Evolutionary conservation across 2,113 vertebrate species (phyloP).

Genomic region (Myotis davidii): DNA sequence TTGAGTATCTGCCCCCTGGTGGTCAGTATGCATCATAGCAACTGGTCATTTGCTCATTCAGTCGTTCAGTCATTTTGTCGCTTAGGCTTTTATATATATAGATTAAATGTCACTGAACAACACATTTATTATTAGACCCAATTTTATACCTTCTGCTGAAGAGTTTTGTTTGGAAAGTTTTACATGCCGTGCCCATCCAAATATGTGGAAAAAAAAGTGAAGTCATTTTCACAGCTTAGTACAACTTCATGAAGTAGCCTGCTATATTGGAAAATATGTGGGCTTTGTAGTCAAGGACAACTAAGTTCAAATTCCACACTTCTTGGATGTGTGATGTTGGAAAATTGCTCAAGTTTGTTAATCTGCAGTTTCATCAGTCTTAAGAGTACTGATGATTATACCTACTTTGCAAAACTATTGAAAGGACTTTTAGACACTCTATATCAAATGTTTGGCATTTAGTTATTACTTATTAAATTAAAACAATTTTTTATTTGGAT

Average conservation of each 20-base stretch:
- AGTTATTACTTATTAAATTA: background rate
- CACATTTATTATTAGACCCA: background rate
- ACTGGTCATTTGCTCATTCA: too few relatives aligned
- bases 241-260: background rate
- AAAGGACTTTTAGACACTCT: background rate
- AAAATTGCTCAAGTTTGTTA: background rate
- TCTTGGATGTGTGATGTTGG: background rate
- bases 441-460: background rate
- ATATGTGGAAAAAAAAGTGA: background rate
- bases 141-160: background rate
- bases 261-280: background rate
- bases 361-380: background rate
- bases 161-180: constrained; percentile 25
- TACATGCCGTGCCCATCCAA: background rate
- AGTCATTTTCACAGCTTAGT: constrained; percentile 1
- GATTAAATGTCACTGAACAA: background rate
- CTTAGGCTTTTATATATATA: too few relatives aligned
- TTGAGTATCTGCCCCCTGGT: too few relatives aligned
- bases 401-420: background rate
- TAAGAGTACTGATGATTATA: background rate
- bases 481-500: background rate
- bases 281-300: background rate
- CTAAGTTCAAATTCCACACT: background rate
- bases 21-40: too few relatives aligned
- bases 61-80: accelerated